Conservation (phyloP, 2,888 invertebrate species). For the Drosophila subsilvestris region DNA sequence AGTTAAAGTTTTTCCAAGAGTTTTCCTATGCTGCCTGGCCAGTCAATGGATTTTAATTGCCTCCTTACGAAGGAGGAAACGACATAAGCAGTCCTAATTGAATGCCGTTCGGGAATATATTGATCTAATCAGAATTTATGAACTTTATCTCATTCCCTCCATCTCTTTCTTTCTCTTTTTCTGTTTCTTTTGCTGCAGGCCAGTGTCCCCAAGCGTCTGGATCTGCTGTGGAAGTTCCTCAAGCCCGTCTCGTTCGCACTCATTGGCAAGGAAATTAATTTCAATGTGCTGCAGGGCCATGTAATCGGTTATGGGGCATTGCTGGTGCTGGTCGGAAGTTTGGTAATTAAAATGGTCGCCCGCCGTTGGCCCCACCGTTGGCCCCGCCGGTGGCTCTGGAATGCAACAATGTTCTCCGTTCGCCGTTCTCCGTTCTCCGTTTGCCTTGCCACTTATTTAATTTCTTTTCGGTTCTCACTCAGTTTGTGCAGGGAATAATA, state of each 20-base stretch:
- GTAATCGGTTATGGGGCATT: constrained; percentile 85
- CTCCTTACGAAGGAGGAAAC: not conserved
- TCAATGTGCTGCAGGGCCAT: constrained; percentile 84
- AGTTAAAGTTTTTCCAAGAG: constrained; percentile 6
- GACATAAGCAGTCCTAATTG: not conserved
- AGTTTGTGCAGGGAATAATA: constrained; percentile 27
- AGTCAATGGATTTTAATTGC: constrained; percentile 20
- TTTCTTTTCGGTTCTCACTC: constrained; percentile 43
- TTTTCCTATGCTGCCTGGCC: not conserved
- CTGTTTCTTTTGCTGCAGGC: constrained; percentile 81
- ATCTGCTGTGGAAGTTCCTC: constrained; percentile 89
- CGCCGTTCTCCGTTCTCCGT: not conserved
- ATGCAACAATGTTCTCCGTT: constrained; percentile 31
- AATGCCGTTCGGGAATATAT: not conserved
- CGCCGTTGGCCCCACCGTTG: constrained; percentile 50
- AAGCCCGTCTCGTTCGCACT: constrained; percentile 91
- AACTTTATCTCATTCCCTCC: not conserved
- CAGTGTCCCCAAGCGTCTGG: constrained; percentile 86
- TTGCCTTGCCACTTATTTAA: constrained; percentile 46
- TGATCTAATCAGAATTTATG: constrained; percentile 30
- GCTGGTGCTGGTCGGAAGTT: constrained; percentile 82
- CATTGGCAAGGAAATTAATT: constrained; percentile 90
- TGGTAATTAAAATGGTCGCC: constrained; percentile 85
- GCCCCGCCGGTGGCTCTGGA: not conserved
- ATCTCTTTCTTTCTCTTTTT: not conserved